Evolutionary conservation across 2,113 vertebrate genomes (phyloP), one percentile per base, ranked within the genome.

Genomic region (Hystrix brachyura): DNA sequence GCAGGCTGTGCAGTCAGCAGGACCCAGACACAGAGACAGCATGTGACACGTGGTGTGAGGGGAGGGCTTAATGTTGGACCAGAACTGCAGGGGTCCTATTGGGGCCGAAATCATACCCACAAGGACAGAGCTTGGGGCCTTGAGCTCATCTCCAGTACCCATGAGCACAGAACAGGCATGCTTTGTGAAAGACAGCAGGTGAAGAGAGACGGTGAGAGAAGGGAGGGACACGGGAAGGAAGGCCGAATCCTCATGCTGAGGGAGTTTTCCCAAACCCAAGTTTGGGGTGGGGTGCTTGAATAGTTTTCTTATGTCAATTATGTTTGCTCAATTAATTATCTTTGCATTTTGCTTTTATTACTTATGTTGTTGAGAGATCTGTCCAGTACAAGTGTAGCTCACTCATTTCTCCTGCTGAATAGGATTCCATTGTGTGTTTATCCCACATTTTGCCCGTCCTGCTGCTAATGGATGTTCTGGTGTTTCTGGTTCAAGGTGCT

Each of bases 401-500:
- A 34, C 14, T 57, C 59, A 14, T 71, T 62, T 81, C 81, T 88
- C 74, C 60, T 38, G 62, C 69, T 17, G 55, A 94, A 11, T 51
- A 51, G 64, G 48, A 3, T 46, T 90, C 65, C 71, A 2, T 0
- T 1, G 19, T 32, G 1, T 13, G 32, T 21, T 32, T 1, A 17
- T 8, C 0, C 60, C 84, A n/a, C 10, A 0, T 23, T 43, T 64
- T 27, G 46, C 59, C 71, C 38, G 0, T 57, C 79, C 1, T 72
- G n/a, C 64, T 76, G 13, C 53, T 34, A 12, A 34, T 2, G 18
- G 32, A 8, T 5, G 6, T 15, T 48, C 43, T 0, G 0, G 7
- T 3, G 0, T 48, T 48, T 81, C 79, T 43, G 76, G 21, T 48
- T 72, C 74, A 32, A 51, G 27, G 46, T 78, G 46, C 46, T 62